Conservation (phyloP, 2,113 vertebrate genomes). For the Chaetodon auriga region DNA sequence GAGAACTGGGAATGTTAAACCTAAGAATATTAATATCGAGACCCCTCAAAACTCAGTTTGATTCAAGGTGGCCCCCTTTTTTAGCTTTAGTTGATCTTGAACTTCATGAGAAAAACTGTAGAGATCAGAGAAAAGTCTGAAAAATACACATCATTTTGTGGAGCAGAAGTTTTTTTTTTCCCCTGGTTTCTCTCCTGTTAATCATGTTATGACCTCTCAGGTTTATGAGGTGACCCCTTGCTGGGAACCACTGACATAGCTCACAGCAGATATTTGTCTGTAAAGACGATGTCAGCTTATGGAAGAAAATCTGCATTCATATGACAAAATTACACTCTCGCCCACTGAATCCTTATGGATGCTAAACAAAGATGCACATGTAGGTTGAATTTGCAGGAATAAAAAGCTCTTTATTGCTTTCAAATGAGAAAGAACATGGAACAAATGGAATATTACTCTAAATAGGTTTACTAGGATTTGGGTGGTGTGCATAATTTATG, state of each 20-base stretch:
- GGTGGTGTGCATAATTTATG: background rate
- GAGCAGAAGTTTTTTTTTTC: background rate
- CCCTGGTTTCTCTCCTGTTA: background rate
- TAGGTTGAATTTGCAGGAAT: background rate
- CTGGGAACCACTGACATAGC: background rate
- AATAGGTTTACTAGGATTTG: conserved; percentile 7
- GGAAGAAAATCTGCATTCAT: background rate
- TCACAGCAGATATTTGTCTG: background rate
- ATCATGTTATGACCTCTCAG: background rate
- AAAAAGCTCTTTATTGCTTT: background rate
- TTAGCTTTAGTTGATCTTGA: background rate
- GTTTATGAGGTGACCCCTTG: background rate
- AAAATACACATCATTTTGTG: background rate
- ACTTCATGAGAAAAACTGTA: background rate
- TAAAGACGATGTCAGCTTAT: background rate
- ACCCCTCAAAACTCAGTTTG: background rate
- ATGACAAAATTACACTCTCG: background rate
- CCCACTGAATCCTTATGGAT: background rate
- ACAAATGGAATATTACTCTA: background rate
- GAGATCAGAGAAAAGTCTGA: background rate
- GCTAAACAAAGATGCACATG: background rate
- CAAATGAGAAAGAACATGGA: background rate
- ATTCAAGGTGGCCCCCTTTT: no score
- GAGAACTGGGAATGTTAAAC: background rate
- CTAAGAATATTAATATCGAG: background rate